Evolutionary conservation across 2,113 vertebrate genomes (phyloP), one percentile per base, ranked within the genome.

Genomic region (Brachypteracias leptosomus): DNA sequence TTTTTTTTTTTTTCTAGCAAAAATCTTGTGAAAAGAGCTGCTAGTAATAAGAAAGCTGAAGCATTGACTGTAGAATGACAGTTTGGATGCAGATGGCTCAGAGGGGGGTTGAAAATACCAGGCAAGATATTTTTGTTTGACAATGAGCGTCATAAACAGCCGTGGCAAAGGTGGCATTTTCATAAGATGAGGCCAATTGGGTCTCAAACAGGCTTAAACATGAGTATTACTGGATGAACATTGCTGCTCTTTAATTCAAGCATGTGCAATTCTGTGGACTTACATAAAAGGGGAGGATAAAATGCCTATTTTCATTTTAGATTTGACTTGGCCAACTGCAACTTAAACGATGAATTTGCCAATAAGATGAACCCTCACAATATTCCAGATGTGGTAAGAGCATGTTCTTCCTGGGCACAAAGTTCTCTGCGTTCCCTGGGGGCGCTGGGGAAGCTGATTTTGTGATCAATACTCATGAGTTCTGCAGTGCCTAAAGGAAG

Each of bases 271-370:
- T 63, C 54, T 78, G 33, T 46, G 12, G 33, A 4, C 21, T 49
- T 46, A 3, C 3, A 1, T 24, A 9, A 51, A 90, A 75, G 16
- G 19, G 16, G 49, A 83, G 24, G 52, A 4, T 75, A 28, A 86
- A 88, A 22, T 7, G 8, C 25, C 35, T 90, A 16, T 24, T 95
- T 93, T 84, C 18, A 0, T 93, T 98, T 83, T 70, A 99, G 99
- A 19, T 99, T 99, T 17, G 99, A 99, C 97, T 98, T 99, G 96
- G 99, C 98, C 29, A 99, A 99, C 93, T 98, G 99, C 94, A 99
- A 99, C 91, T 74, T 99, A 92, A 99, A 99, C 36, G 99, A 99
- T 16, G 99, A 99, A 54, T 97, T 98, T 97, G 98, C 99, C 95
- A 99, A 99, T 94, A 99, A 99, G 98, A 99, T 99, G 98, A 99